Conservation (phyloP, 30 jellyfish, hydroid and myxozoan species). For the Hydra vulgaris region DNA sequence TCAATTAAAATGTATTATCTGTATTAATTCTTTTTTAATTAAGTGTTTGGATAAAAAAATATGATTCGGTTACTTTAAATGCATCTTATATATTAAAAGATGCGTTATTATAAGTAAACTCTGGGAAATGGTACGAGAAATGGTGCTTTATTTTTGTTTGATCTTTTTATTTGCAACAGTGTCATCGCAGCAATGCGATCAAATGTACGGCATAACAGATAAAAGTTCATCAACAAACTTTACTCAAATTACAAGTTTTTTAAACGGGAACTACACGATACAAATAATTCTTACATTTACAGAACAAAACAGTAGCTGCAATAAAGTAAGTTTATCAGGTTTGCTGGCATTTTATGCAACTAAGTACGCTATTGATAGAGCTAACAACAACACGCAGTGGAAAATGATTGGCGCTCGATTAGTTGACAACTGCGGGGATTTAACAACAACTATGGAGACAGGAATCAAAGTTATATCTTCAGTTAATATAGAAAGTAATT, state of each 20-base stretch:
- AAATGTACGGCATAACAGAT: neutral
- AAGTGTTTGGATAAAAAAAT: no score
- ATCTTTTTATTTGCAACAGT: neutral
- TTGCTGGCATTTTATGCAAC: conserved; percentile 38
- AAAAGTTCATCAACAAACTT: neutral
- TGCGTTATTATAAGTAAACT: no score
- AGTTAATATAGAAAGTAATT: conserved; percentile 51
- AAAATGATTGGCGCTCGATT: conserved; percentile 54
- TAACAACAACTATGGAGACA: conserved; percentile 69
- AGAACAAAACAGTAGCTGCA: conserved; percentile 18
- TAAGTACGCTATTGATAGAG: conserved; percentile 51
- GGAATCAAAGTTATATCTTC: conserved; percentile 75
- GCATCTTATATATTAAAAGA: no score
- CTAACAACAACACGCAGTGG: conserved; percentile 1
- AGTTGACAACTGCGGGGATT: conserved; percentile 52
- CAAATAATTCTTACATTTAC: conserved; percentile 58
- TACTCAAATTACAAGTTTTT: conserved; percentile 13
- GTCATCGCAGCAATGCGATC: neutral
- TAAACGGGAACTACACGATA: conserved; percentile 50
- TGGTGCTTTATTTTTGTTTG: no score
- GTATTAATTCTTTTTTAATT: no score
- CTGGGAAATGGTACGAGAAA: no score
- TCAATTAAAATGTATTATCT: no score
- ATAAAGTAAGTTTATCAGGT: conserved; percentile 27
- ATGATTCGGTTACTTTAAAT: no score